Base-by-base conservation (phyloP, 1,140 invertebrate genomes). In the Varroa destructor region DNA sequence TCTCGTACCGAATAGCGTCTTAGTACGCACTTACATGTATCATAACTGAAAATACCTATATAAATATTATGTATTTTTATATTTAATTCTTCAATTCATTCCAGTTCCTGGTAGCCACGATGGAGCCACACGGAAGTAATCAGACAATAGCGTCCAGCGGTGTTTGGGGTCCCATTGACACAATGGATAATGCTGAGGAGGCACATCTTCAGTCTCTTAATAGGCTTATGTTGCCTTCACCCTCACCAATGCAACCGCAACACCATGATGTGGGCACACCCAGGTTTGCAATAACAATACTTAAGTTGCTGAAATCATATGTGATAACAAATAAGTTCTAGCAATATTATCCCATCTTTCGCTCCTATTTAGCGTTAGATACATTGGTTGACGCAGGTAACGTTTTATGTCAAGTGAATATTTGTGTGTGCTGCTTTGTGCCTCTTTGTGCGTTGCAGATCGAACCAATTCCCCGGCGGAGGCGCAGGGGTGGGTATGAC, bases 401-500 rank as follows among this genome's bases (percentile, higher is more conserved):
- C 43, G 55, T n/a, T 12, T n/a, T n/a, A 73, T 55, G 1, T 43
- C 56, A 6, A 57, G 67, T 37, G 43, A 51, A 6, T 1, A 42
- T 43, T 71, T 72, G 42, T 14, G 40, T 71, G 10, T 55, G n/a
- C 1, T 14, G n/a, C 70, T 14, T 55, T 37, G 57, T 46, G 36
- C n/a, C 74, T 51, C 56, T 12, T 67, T 74, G 54, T 72, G 74
- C 72, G 72, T 75, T 61, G 74, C 40, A 67, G 61, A 46, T 74
- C 37, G 73, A 75, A 71, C 74, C 74, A 10, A 71, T 73, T 55
- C 67, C 72, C 6, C 43, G 46, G 46, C 8, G 46, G 46, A 51
- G 8, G 46, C 8, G 51, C 37, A 56, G 73, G 37, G 61, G 58
- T 70, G 74, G 76, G 37, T 70, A 67, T 79, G 0, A 87, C 87